Evolutionary conservation across 2,113 vertebrate genomes (phyloP), one percentile per base, ranked within the genome.

Genomic region (Campylorhamphus procurvoides): DNA sequence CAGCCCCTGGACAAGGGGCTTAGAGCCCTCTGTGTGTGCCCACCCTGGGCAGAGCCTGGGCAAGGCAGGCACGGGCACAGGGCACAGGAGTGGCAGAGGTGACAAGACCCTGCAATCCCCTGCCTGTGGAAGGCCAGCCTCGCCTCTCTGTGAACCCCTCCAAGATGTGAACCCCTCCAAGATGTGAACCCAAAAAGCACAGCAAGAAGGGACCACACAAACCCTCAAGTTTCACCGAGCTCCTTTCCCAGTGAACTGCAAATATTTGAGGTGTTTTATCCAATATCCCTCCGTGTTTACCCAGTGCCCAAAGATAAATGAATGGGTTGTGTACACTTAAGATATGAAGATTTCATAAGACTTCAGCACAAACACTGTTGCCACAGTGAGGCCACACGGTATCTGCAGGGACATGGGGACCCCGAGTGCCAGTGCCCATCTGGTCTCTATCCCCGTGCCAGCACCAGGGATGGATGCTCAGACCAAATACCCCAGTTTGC

Each of bases 211-310:
- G 27, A 42, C 13, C 63, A 55, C 20, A 15, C 0, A 1, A 85
- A 92, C 68, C n/a, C 71, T 59, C 58, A 24, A 14, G 79, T 49
- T 76, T 58, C 79, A 35, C 39, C 3, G 2, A 68, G 44, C 71
- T 60, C 56, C 72, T 35, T 29, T 52, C 69, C 66, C 79, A 24
- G 46, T 31, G 76, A 96, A 84, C 52, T 63, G 55, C 79, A 86
- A 88, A 86, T 66, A 77, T 80, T 93, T 92, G 88, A 37, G 17
- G 63, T 53, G 42, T 27, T 90, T 92, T 88, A 83, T 90, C 88
- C 83, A 89, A 62, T 42, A 86, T 50, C 84, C 53, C 53, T 87
- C 63, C 0, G 0, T 80, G n/a, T 81, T 94, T 86, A 69, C 64
- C 29, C 72, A 80, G 10, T 15, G 49, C 78, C 66, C 66, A 49